These are phyloP conservation scores for Cerastoderma edule DNA, from an alignment of 2,888 invertebrate genomes.

Conservation along the genomic window DNA sequence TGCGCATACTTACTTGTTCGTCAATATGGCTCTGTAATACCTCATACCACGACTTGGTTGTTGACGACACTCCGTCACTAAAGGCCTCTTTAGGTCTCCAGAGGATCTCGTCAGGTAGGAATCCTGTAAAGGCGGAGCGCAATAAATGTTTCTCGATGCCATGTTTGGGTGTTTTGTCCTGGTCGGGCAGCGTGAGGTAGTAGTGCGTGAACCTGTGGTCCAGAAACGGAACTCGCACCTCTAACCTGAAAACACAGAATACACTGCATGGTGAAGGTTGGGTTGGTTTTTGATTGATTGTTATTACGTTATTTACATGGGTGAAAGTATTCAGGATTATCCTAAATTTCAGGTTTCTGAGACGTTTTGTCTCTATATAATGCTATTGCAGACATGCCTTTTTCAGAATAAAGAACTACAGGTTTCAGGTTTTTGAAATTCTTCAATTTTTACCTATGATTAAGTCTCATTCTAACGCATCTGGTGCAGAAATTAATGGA, in stretches of 20 bases:
- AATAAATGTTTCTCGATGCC: neutral
- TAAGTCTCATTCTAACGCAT: no score
- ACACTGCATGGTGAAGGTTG: no score
- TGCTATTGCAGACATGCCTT: no score
- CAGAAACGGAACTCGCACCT: neutral
- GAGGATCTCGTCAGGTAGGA: conserved; percentile 89
- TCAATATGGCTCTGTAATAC: conserved; percentile 79
- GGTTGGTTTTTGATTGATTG: no score
- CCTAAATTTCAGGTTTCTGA: no score
- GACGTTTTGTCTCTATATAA: no score
- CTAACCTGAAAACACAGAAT: conserved; percentile 17
- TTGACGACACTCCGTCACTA: conserved; percentile 84
- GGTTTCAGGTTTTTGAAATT: no score
- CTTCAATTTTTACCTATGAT: no score
- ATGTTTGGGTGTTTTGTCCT: neutral
- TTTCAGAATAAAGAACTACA: no score
- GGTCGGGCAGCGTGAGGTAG: neutral
- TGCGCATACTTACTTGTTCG: conserved; percentile 70
- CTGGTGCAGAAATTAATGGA: no score
- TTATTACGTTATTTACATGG: no score
- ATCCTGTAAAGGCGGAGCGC: neutral
- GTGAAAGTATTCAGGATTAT: no score
- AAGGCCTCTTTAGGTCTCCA: conserved; percentile 95
- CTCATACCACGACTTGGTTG: conserved; percentile 79
- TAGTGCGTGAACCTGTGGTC: neutral